Percentiles rank a stretch among this genome's conserved stretches.
These are phyloP conservation scores for Tetramorium parvispinum DNA, from an alignment of 1,140 invertebrate species.

Conservation along the genomic window DNA sequence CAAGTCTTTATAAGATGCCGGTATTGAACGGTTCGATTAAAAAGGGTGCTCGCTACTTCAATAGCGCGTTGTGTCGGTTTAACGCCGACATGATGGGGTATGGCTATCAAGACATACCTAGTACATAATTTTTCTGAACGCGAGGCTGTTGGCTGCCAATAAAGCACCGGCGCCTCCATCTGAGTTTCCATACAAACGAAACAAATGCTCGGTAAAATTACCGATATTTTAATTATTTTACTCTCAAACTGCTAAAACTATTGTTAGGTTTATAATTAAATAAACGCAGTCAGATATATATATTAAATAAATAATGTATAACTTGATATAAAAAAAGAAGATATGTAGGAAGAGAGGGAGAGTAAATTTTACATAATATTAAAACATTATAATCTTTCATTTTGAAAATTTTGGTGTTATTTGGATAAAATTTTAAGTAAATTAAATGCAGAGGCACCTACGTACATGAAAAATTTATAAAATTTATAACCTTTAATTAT, in stretches of 20 bases:
- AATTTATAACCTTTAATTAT: not conserved
- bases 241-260: not conserved
- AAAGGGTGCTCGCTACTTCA: slow-evolving; percentile 87
- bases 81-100: slow-evolving; percentile 84
- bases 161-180: slow-evolving; percentile 84
- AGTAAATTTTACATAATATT: not conserved
- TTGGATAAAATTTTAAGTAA: not conserved
- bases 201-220: not conserved
- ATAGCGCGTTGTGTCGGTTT: slow-evolving; percentile 81
- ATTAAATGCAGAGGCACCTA: not conserved
- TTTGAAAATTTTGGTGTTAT: not conserved
- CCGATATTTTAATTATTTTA: not conserved
- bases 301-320: not conserved
- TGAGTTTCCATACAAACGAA: not conserved
- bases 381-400: not conserved
- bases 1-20: slow-evolving; percentile 20
- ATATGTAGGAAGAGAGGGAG: not conserved
- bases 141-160: slow-evolving; percentile 85
- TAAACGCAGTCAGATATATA: not conserved
- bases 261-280: not conserved
- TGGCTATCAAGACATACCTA: slow-evolving; percentile 89
- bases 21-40: slow-evolving; percentile 42
- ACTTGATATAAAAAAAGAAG: no score
- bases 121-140: slow-evolving; percentile 87
- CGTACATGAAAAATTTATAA: not conserved